phyloP scores from a whole-genome alignment of 2,113 vertebrate species.

The Nothoprocta pentlandii region DNA sequence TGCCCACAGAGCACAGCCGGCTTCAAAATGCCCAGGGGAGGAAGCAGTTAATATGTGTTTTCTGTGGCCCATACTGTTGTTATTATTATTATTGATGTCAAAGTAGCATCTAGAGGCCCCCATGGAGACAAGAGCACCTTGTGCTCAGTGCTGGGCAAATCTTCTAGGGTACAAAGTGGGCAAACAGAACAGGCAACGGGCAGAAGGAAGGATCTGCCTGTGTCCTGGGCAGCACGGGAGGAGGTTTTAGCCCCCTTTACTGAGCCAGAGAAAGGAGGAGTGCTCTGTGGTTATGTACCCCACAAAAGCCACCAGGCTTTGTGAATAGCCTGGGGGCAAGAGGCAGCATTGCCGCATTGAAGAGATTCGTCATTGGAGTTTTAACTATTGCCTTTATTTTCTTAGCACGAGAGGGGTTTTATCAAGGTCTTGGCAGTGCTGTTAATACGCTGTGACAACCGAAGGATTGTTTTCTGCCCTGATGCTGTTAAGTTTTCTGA shows the following conservation, averaged over 20 bases:
- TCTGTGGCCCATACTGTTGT: neutral
- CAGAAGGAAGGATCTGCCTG: neutral
- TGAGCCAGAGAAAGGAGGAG: neutral
- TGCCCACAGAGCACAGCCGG: constrained; percentile 2
- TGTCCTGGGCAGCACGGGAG: neutral
- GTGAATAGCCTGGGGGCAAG: neutral
- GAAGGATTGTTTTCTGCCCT: neutral
- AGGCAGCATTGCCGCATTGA: neutral
- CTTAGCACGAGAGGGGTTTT: neutral
- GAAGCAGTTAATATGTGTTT: neutral
- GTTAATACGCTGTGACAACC: neutral
- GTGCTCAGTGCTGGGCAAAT: neutral
- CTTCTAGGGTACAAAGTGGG: neutral
- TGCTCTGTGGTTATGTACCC: neutral
- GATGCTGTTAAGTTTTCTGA: neutral
- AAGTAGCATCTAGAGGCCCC: neutral
- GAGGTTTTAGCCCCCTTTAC: neutral
- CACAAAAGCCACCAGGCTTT: neutral
- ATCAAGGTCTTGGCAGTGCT: neutral
- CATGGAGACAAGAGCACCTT: neutral
- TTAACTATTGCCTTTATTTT: neutral
- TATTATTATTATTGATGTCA: neutral
- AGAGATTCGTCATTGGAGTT: neutral
- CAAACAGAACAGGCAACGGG: neutral
- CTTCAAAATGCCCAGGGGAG: neutral